Evolutionary conservation across 2,113 vertebrate species (phyloP).

Genomic region (Melanerpes formicivorus): DNA sequence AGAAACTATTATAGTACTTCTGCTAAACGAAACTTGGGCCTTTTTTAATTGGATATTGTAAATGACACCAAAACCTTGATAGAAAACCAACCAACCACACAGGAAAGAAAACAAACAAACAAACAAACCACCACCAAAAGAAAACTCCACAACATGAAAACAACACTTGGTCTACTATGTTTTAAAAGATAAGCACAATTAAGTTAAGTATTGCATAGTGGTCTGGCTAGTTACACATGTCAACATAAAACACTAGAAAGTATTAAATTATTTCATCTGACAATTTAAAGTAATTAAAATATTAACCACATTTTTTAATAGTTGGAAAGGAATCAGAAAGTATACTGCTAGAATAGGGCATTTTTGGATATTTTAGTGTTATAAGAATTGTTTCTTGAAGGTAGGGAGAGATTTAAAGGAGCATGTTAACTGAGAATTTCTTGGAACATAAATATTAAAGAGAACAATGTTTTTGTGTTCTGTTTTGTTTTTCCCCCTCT

Average conservation of each 20-base stretch:
- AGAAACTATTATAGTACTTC: not conserved
- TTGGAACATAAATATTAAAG: not conserved
- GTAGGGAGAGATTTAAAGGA: not conserved
- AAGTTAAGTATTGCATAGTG: not conserved
- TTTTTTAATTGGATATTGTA: not conserved
- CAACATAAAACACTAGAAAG: not conserved
- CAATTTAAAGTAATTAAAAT: not conserved
- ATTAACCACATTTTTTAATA: not conserved
- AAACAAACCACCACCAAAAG: no score
- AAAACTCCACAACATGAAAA: no score
- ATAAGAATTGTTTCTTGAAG: not conserved
- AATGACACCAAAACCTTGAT: not conserved
- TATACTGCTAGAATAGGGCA: not conserved
- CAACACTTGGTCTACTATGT: not conserved
- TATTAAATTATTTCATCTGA: not conserved
- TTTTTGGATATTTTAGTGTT: not conserved
- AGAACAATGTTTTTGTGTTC: not conserved
- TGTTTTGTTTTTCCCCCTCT: not conserved
- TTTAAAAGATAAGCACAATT: not conserved
- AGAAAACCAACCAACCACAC: not conserved
- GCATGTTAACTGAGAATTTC: not conserved
- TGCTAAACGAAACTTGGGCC: not conserved
- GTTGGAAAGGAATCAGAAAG: not conserved
- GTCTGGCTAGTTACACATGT: not conserved
- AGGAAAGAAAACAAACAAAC: no score